Evolutionary conservation across 2,113 vertebrate genomes (phyloP), one percentile per base, ranked within the genome.

Genomic region (Himantopus leucocephalus): DNA sequence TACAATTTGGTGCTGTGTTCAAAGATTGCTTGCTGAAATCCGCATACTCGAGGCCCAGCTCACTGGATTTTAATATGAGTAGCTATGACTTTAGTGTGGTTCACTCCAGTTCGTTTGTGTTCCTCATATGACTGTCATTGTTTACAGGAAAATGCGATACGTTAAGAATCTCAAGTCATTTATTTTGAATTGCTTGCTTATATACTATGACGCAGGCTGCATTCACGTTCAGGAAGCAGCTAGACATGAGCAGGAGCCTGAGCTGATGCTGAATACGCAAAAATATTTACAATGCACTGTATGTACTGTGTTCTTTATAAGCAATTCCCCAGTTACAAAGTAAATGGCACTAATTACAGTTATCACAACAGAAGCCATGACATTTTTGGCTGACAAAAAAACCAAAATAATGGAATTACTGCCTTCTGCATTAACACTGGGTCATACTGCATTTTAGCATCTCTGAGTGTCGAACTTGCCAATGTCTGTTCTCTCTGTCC

Each of bases 31-130:
- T 53, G 52, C 41, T 85, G 79, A 63, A 82, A 56, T 68, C 48
- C 3, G 0, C 35, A 3, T 3, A 4, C 18, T 6, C 0, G 2
- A 60, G 39, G 22, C 34, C 12, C 39, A 59, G 26, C 62, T 85
- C 17, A 35, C 63, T 73, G 35, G 17, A 34, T 85, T 85, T 94
- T 81, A 78, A 41, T 7, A 24, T 9, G 39, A 43, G 2, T 71
- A 47, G 18, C 55, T 85, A 12, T 2, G 6, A 20, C 16, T 87
- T 80, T 1, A 35, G n/a, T 59, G 27, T 47, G 6, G 4, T 81
- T 73, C 32, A n/a, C 58, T 84, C 32, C 56, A 47, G 27, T 39
- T 83, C 4, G n/a, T 71, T 77, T 86, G 26, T 81, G 19, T 67
- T 84, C 56, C 34, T 77, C 35, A 9, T 20, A 14, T 6, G 9